Evolutionary conservation across 2,797 vertebrate species (phyloP).

Genomic region (Hippopotamyrus pictus): DNA sequence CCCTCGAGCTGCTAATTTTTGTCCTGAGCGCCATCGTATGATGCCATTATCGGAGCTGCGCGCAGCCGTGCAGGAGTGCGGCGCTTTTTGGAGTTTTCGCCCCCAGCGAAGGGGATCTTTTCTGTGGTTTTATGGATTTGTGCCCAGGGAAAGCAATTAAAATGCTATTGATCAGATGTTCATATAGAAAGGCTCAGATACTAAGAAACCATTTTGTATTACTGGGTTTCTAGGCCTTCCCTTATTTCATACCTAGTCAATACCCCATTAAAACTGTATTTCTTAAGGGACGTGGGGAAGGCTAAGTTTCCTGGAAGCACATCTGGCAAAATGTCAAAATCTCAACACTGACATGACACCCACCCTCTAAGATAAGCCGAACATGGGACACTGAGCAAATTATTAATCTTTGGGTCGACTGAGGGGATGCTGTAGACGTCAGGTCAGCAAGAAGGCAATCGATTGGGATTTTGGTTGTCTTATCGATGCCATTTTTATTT

Average conservation of each 20-base stretch:
- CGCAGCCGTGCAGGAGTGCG: neutral
- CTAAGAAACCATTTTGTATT: constrained; percentile 61
- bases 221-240: constrained; percentile 52
- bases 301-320: neutral
- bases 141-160: constrained; percentile 59
- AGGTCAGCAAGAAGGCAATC: constrained; percentile 6
- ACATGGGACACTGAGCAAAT: neutral
- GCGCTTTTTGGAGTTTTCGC: constrained; percentile 8
- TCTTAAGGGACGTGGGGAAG: constrained; percentile 41
- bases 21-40: neutral
- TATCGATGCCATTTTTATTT: constrained; percentile 31
- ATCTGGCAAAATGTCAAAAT: neutral
- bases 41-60: neutral
- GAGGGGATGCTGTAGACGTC: neutral
- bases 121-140: constrained; percentile 37
- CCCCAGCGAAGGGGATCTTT: constrained; percentile 30
- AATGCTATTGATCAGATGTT: constrained; percentile 59
- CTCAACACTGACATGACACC: neutral
- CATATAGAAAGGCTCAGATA: constrained; percentile 49
- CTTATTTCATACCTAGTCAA: constrained; percentile 67
- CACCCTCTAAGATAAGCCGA: neutral
- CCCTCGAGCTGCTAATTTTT: neutral
- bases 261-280: constrained; percentile 63
- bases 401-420: neutral
- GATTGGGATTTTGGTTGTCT: constrained; percentile 23